phyloP scores from a whole-genome alignment of 1,140 invertebrate genomes.

The Bradysia coprophila region DNA sequence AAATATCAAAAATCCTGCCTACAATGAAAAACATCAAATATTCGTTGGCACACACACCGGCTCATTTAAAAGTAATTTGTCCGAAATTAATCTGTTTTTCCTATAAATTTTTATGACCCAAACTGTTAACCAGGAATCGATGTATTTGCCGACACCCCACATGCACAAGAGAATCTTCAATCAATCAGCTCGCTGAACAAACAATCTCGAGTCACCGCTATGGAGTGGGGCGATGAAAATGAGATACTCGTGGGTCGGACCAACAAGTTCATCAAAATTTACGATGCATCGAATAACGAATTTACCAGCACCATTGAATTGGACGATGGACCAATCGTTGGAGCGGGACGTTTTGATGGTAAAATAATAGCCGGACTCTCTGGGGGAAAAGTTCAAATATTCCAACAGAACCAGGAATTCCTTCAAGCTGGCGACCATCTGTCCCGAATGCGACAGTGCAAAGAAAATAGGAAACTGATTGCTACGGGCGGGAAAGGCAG shows the following conservation, averaged over 20 bases:
- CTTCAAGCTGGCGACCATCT: conserved; percentile 15
- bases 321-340: conserved; percentile 13
- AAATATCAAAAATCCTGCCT: conserved; percentile 17
- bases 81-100: not conserved
- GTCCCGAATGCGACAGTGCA: conserved; percentile 24
- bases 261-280: conserved; percentile 12
- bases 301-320: conserved; percentile 6
- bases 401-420: conserved; percentile 1
- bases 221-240: conserved; percentile 48
- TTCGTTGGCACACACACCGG: conserved; percentile 22
- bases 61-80: conserved; percentile 20
- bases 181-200: conserved; percentile 28
- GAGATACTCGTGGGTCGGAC: conserved; percentile 41
- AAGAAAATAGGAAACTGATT: conserved; percentile 15
- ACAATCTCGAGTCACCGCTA: conserved; percentile 34
- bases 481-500: conserved; percentile 29
- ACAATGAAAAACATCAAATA: conserved; percentile 17
- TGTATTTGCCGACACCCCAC: conserved; percentile 13
- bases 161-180: conserved; percentile 23
- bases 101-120: not conserved
- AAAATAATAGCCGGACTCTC: conserved; percentile 15
- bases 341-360: conserved; percentile 14
- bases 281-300: conserved; percentile 6
- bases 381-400: conserved; percentile 13
- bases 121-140: conserved; percentile 9